Evolutionary conservation across 2,113 vertebrate species (phyloP).

Genomic region (Choloepus hoffmanni): DNA sequence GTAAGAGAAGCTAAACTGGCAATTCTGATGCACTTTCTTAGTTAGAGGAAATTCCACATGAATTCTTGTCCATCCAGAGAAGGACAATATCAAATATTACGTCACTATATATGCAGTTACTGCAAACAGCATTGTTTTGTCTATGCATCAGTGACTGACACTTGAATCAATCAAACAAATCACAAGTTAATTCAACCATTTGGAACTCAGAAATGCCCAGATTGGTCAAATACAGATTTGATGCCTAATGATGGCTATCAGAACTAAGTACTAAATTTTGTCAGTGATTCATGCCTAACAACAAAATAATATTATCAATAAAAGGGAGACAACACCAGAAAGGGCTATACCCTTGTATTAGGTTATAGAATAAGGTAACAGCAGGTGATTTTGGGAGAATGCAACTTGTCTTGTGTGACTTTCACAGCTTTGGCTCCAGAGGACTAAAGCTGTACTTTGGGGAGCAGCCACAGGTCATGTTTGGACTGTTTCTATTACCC

Average conservation of each 20-base stretch:
- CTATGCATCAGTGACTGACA: background rate
- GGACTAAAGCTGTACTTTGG: background rate
- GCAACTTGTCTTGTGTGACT: background rate
- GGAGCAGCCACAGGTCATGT: background rate
- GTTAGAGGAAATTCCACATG: background rate
- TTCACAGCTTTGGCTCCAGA: background rate
- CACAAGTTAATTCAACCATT: background rate
- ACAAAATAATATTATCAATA: background rate
- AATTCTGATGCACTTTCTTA: background rate
- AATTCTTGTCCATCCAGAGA: background rate
- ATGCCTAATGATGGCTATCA: background rate
- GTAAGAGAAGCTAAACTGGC: background rate
- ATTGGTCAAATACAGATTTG: background rate
- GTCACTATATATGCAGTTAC: background rate
- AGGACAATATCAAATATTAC: background rate
- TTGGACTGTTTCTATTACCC: background rate
- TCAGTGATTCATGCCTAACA: background rate
- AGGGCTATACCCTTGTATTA: background rate
- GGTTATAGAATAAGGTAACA: slow-evolving; percentile 3
- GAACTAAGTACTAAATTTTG: slow-evolving; percentile 9
- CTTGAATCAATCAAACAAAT: slow-evolving; percentile 13
- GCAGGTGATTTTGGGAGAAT: background rate
- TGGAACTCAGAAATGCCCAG: background rate
- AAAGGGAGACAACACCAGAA: background rate
- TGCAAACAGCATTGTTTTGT: background rate